Conservation (phyloP, 2,888 invertebrate genomes). For the Dermolepida albohirtum region DNA sequence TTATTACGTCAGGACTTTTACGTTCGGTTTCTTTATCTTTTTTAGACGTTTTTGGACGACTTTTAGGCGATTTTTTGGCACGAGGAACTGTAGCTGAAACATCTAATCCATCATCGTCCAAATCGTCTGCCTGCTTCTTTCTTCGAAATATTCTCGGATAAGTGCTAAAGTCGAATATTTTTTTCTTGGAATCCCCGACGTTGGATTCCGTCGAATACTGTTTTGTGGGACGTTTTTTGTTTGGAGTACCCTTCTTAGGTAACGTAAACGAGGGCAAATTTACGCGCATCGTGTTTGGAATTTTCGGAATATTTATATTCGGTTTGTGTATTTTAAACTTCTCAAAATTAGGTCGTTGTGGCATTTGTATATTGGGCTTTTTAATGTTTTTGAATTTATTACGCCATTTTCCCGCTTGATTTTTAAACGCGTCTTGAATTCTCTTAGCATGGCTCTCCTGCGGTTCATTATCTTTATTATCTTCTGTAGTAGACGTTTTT, state of each 20-base stretch:
- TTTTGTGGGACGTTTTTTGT: conserved; percentile 61
- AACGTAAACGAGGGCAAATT: conserved; percentile 70
- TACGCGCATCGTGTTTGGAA: conserved; percentile 73
- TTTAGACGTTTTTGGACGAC: conserved; percentile 22
- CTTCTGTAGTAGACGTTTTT: conserved; percentile 44
- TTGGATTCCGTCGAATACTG: conserved; percentile 68
- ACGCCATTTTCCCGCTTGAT: conserved; percentile 79
- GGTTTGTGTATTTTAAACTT: conserved; percentile 69
- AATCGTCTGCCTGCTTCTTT: conserved; percentile 65
- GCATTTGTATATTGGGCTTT: conserved; percentile 70
- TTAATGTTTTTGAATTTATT: conserved; percentile 67
- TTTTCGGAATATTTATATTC: conserved; percentile 71
- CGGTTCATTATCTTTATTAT: conserved; percentile 55
- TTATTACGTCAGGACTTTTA: conserved; percentile 53
- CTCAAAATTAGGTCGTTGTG: conserved; percentile 68
- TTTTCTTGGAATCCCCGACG: conserved; percentile 69
- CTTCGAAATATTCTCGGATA: conserved; percentile 78
- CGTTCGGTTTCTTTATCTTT: conserved; percentile 52
- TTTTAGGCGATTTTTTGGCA: conserved; percentile 62
- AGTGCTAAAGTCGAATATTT: conserved; percentile 79
- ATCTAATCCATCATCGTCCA: conserved; percentile 61
- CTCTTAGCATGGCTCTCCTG: conserved; percentile 58
- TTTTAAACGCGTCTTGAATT: conserved; percentile 75
- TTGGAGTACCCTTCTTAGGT: conserved; percentile 61
- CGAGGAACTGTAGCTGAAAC: conserved; percentile 76